Percentiles rank a stretch among this genome's conserved stretches.
Conservation (phyloP, 2,888 invertebrate genomes). For the Ganaspis brasiliensis region DNA sequence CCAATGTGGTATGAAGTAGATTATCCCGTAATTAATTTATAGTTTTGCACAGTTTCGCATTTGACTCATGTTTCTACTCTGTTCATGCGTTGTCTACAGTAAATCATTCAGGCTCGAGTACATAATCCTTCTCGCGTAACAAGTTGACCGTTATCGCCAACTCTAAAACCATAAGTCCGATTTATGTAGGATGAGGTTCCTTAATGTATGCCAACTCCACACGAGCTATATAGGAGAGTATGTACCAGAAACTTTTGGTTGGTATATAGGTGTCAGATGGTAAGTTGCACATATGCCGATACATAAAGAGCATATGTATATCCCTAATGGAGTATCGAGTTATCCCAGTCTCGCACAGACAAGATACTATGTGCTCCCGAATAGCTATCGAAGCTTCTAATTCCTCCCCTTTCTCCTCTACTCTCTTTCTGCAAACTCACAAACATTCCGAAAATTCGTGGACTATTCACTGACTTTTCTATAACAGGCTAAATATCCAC, state of each 20-base stretch:
- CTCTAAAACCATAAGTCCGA: constrained; percentile 41
- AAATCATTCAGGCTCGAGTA: constrained; percentile 40
- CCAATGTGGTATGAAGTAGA: constrained; percentile 17
- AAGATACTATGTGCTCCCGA: constrained; percentile 51
- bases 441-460: constrained; percentile 54
- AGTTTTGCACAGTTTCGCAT: constrained; percentile 30
- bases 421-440: constrained; percentile 36
- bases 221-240: not conserved
- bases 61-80: constrained; percentile 44
- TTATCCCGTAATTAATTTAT: constrained; percentile 40
- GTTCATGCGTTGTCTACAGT: constrained; percentile 39
- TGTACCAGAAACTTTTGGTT: constrained; percentile 33
- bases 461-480: constrained; percentile 26
- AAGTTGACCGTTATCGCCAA: constrained; percentile 43
- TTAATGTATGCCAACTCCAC: constrained; percentile 34
- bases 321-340: constrained; percentile 41
- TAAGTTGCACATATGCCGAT: constrained; percentile 37
- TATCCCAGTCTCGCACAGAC: constrained; percentile 30
- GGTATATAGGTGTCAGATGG: constrained; percentile 16
- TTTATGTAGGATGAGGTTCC: constrained; percentile 43
- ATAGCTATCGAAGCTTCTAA: constrained; percentile 67
- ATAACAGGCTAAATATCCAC: constrained; percentile 3
- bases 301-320: constrained; percentile 38
- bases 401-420: constrained; percentile 53
- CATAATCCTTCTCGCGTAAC: constrained; percentile 44